Base-by-base conservation (phyloP, 2,888 invertebrate genomes). In the Agrypnus murinus region DNA sequence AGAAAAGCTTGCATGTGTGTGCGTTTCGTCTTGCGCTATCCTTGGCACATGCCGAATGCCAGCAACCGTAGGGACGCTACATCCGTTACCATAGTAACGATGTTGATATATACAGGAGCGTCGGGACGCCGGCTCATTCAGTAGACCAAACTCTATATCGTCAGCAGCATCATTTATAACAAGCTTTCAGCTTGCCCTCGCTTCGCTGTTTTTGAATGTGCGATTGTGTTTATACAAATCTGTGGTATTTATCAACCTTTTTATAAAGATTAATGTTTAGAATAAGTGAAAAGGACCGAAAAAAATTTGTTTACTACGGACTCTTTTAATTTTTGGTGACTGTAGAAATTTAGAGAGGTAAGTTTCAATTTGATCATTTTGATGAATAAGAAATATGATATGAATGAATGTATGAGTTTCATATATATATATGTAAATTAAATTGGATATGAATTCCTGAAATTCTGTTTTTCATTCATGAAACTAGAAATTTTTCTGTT, bases 101-200 rank as follows among this genome's bases (percentile, higher is more conserved):
- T 79, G 75, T 75, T 81, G 69, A 82, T 84, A 84, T 81, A 83
- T 81, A 81, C 80, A 72, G 60, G 65, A 68, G 82, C 83, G 83
- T 82, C 83, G 80, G 78, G 82, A 82, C 81, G 82, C 78, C 71
- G 66, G 58, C 77, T 77, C 81, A 82, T 82, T 83, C 81, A 83
- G 81, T 81, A 73, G 72, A 73, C 75, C 75, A 70, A 66, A 65
- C 34, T 62, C 32, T 62, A 43, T 62, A 12, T 10, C 65, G 53
- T 60, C 40, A 40, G 36, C 25, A 62, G 40, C 45, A 45, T 46
- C 58, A 55, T n/a, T n/a, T n/a, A n/a, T n/a, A 1, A 7, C 17
- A 15, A 55, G n/a, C 36, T 53, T 12, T 19, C 32, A 46, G 15
- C 34, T 25, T 25, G 19, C 45, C 64, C n/a, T n/a, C 50, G 68